Evolutionary conservation across 1,140 invertebrate species (phyloP).

Genomic region (Proales similis): DNA sequence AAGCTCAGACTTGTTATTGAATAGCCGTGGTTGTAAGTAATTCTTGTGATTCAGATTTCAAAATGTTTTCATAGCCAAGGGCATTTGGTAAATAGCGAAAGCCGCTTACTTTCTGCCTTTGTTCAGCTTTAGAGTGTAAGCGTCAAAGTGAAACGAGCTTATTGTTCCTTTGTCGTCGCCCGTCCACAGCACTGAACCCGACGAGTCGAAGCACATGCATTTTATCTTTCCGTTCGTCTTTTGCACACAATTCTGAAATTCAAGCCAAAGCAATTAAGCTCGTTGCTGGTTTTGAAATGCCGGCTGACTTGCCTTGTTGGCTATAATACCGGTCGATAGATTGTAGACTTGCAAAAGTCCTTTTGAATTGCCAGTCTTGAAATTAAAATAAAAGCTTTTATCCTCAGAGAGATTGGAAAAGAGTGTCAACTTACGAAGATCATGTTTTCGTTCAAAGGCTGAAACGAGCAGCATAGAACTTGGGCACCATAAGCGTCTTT

Average conservation of each 20-base stretch:
- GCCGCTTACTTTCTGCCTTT: slow-evolving; percentile 60
- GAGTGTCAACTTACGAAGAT: slow-evolving; percentile 61
- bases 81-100: slow-evolving; percentile 26
- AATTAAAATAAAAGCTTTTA: not conserved
- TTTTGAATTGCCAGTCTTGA: slow-evolving; percentile 66
- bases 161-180: slow-evolving; percentile 72
- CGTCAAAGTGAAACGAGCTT: slow-evolving; percentile 64
- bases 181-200: slow-evolving; percentile 70
- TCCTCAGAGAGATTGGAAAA: not conserved
- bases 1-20: slow-evolving; percentile 67
- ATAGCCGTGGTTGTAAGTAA: slow-evolving; percentile 56
- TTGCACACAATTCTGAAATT: slow-evolving; percentile 60
- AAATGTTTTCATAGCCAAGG: slow-evolving; percentile 1
- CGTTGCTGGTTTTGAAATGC: not conserved
- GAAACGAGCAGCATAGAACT: slow-evolving; percentile 69
- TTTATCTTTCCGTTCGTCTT: slow-evolving; percentile 68
- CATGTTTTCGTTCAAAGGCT: slow-evolving; percentile 79
- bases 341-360: slow-evolving; percentile 72
- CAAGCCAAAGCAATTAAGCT: not conserved
- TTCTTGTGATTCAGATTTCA: slow-evolving; percentile 41
- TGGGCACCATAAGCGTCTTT: slow-evolving; percentile 60
- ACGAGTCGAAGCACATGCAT: slow-evolving; percentile 68
- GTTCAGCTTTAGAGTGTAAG: slow-evolving; percentile 63
- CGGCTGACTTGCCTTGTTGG: slow-evolving; percentile 45
- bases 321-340: slow-evolving; percentile 74